These are phyloP conservation scores for Gymnoscelis rufifasciata DNA, from an alignment of 2,888 invertebrate genomes.

Conservation along the genomic window DNA sequence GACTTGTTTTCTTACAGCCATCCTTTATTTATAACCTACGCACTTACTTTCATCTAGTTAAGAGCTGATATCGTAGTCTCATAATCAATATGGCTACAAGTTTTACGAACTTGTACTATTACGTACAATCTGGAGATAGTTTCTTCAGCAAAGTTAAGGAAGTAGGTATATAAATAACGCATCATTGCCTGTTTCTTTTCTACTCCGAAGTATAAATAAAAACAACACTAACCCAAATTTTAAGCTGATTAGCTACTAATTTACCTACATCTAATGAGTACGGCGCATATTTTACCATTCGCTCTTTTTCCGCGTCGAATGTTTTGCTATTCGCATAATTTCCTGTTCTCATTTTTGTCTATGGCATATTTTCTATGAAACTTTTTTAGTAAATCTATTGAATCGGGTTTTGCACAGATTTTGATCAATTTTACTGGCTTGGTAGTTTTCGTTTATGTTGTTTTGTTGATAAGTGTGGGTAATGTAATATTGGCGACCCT, in stretches of 20 bases:
- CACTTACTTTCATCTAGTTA: slow-evolving; percentile 6
- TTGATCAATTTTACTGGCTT: too few species aligned
- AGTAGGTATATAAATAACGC: slow-evolving; percentile 33
- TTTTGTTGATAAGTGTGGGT: slow-evolving; percentile 24
- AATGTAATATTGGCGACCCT: slow-evolving; percentile 47
- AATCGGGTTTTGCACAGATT: too few species aligned
- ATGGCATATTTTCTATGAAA: too few species aligned
- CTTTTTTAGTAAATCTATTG: too few species aligned
- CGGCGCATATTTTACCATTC: too few species aligned
- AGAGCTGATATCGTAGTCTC: neutral
- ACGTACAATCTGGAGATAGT: slow-evolving; percentile 17
- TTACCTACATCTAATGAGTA: too few species aligned
- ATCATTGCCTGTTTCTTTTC: slow-evolving; percentile 25
- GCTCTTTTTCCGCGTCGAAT: too few species aligned
- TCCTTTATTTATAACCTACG: neutral
- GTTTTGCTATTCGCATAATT: too few species aligned
- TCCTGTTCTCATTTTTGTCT: too few species aligned
- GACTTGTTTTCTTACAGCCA: slow-evolving; percentile 3
- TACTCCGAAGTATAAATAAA: slow-evolving; percentile 28
- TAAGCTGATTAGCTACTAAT: too few species aligned
- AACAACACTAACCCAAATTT: too few species aligned
- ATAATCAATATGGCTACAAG: slow-evolving; percentile 3
- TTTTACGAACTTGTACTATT: slow-evolving; percentile 3
- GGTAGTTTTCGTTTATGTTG: too few species aligned
- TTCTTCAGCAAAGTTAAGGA: slow-evolving; percentile 13